These are phyloP conservation scores for Drosophila tropicalis DNA, from an alignment of 1,140 invertebrate species.

Conservation along the genomic window DNA sequence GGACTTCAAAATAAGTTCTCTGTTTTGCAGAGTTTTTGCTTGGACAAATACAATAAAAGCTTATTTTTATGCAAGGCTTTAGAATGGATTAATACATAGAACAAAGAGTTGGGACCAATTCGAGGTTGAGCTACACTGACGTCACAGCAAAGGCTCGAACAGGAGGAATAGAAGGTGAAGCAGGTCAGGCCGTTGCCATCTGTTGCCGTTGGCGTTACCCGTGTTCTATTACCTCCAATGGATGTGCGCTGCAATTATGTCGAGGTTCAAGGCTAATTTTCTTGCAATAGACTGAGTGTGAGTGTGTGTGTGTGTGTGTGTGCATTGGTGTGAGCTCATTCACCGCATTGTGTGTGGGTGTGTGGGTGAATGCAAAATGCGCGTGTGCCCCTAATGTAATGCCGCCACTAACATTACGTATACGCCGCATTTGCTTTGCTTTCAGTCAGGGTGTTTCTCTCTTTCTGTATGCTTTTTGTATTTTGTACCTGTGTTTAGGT, in stretches of 20 bases:
- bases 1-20: neutral
- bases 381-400: conserved; percentile 71
- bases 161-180: neutral
- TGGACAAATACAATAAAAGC: conserved; percentile 9
- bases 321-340: conserved; percentile 35
- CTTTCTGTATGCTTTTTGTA: neutral
- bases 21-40: neutral
- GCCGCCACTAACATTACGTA: conserved; percentile 63
- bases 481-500: conserved; percentile 14
- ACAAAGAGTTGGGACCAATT: conserved; percentile 8
- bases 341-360: conserved; percentile 42
- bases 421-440: conserved; percentile 57
- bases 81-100: conserved; percentile 7
- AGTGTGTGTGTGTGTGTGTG: conserved; percentile 10
- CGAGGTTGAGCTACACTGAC: conserved; percentile 32
- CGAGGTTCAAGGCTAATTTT: conserved; percentile 78
- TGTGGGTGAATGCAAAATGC: conserved; percentile 58
- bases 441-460: neutral
- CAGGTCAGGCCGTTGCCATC: conserved; percentile 35
- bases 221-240: conserved; percentile 59
- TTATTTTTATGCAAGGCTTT: conserved; percentile 1
- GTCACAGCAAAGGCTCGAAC: conserved; percentile 37
- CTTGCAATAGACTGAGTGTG: conserved; percentile 49
- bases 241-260: conserved; percentile 73
- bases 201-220: conserved; percentile 19